A percentile compares a stretch with the other conserved stretches of the same genome.
phyloP scores from a whole-genome alignment of 2,113 vertebrate genomes.

The Grallaria varia region DNA sequence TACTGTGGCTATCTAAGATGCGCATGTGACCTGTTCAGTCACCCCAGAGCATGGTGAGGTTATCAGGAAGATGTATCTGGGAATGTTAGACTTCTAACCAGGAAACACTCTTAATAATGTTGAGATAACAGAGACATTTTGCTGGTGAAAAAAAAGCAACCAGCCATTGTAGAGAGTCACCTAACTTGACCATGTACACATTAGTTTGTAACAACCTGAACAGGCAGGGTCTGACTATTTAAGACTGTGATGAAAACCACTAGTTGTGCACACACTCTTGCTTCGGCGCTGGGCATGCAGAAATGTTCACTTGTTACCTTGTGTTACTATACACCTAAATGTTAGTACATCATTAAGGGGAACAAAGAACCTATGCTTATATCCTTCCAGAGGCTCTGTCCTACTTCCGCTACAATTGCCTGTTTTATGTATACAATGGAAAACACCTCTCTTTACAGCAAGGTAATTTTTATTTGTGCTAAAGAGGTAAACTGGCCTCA shows the following conservation, averaged over 20 bases:
- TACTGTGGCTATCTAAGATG: background rate
- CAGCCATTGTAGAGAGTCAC: background rate
- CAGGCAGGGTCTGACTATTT: background rate
- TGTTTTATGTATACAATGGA: background rate
- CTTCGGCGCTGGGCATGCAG: background rate
- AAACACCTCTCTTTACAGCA: background rate
- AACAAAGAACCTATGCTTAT: background rate
- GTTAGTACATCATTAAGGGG: background rate
- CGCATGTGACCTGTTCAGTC: background rate
- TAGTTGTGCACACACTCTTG: background rate
- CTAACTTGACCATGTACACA: background rate
- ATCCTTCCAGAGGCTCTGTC: background rate
- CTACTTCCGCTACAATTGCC: background rate
- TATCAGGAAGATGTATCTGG: constrained; percentile 2
- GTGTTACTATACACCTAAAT: background rate
- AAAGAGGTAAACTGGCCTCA: background rate
- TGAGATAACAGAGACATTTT: background rate
- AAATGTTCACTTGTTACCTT: background rate
- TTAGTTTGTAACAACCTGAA: background rate
- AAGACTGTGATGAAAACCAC: background rate
- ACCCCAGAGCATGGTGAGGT: background rate
- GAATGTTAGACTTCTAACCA: background rate
- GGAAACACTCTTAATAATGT: background rate
- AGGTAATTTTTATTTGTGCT: background rate
- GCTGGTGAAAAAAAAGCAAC: background rate